Percentiles rank a stretch among this genome's conserved stretches.
These are phyloP conservation scores for Melopsittacus undulatus DNA, from an alignment of 2,797 vertebrate genomes.

Conservation along the genomic window DNA sequence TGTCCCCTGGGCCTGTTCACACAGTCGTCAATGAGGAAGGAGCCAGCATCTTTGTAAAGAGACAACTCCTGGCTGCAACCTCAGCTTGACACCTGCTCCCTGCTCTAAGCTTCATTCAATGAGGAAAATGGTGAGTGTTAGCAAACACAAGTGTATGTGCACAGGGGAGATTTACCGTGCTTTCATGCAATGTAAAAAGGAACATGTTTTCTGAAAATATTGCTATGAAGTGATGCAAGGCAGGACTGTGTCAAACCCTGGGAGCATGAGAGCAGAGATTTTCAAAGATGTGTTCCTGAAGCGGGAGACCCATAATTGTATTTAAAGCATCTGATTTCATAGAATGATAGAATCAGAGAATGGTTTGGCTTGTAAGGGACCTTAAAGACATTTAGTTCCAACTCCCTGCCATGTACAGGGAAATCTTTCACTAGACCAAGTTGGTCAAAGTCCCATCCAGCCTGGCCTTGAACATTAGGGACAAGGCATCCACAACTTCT, in stretches of 20 bases:
- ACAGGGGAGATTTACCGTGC: background rate
- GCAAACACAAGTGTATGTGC: background rate
- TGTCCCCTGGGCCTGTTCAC: fast-evolving
- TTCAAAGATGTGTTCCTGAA: background rate
- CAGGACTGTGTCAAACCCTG: background rate
- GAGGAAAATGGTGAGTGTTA: background rate
- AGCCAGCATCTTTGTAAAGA: background rate
- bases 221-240: background rate
- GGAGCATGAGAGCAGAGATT: background rate
- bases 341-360: background rate
- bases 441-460: background rate
- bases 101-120: background rate
- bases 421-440: background rate
- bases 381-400: background rate
- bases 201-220: background rate
- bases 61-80: background rate
- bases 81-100: background rate
- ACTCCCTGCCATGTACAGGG: background rate
- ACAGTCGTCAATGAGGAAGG: background rate
- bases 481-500: background rate
- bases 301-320: background rate
- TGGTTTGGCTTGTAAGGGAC: background rate
- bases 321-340: background rate
- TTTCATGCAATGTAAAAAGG: background rate
- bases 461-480: background rate